A percentile compares a stretch with the other conserved stretches of the same genome.
Evolutionary conservation across 2,113 vertebrate species (phyloP).

Genomic region (Clarias gariepinus): DNA sequence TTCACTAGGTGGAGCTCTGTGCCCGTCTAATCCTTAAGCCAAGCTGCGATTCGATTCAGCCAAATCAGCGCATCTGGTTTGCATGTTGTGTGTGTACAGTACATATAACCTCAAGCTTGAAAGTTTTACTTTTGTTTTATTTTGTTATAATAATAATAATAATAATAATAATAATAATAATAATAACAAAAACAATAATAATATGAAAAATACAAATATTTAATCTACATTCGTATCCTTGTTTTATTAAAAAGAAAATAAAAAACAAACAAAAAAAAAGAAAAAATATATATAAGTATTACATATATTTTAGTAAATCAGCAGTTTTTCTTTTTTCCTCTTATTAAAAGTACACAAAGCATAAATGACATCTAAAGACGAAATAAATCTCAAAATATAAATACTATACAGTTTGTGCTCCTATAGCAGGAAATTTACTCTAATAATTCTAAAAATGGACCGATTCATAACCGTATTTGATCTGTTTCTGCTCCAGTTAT

Average conservation of each 20-base stretch:
- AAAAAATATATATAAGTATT: too few species aligned
- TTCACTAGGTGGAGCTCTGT: constrained; percentile 38
- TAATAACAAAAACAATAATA: too few species aligned
- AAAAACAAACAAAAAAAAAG: background rate
- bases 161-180: too few species aligned
- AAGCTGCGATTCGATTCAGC: background rate
- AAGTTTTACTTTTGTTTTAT: background rate
- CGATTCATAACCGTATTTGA: background rate
- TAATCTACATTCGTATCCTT: background rate
- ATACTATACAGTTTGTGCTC: background rate
- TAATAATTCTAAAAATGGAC: background rate
- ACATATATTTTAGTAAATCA: background rate
- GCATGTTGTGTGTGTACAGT: too few species aligned
- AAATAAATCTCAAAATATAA: background rate
- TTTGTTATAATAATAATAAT: too few species aligned
- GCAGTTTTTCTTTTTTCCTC: background rate
- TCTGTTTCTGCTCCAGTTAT: background rate
- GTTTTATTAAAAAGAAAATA: background rate
- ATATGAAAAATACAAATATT: background rate
- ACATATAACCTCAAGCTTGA: background rate
- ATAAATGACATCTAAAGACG: background rate
- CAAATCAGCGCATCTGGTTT: background rate
- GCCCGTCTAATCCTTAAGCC: constrained; percentile 4
- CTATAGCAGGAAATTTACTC: background rate
- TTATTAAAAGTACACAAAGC: background rate